Evolutionary conservation across 2,113 vertebrate species (phyloP).

Genomic region (Microtus pennsylvanicus): DNA sequence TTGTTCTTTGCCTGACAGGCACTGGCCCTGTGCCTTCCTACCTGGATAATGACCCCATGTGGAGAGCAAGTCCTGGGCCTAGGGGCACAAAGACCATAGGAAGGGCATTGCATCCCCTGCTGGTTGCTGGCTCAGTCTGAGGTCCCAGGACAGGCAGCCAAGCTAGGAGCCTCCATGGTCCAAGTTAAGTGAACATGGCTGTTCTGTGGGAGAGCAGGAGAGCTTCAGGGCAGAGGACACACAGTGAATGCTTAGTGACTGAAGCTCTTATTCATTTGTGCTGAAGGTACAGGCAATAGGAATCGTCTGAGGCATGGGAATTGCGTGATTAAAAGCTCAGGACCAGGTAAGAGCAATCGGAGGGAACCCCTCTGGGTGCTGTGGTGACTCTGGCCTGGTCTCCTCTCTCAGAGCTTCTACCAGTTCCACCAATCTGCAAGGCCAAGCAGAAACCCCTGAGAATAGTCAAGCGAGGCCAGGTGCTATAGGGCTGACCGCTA

Average conservation of each 20-base stretch:
- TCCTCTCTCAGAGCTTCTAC: neutral
- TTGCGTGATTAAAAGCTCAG: neutral
- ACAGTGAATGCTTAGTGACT: neutral
- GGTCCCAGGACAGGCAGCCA: neutral
- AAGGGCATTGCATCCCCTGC: neutral
- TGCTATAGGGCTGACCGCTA: too few species aligned
- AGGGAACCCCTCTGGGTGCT: neutral
- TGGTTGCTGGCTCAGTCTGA: neutral
- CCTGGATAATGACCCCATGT: neutral
- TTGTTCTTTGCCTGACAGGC: neutral
- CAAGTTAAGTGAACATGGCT: neutral
- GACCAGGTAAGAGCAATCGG: too few species aligned
- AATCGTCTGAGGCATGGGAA: neutral
- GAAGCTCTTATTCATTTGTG: too few species aligned
- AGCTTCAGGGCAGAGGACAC: neutral
- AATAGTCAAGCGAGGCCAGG: neutral
- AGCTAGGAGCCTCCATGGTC: neutral
- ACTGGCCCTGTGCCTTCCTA: neutral
- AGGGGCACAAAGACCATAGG: neutral
- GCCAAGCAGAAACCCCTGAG: neutral
- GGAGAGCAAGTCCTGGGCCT: too few species aligned
- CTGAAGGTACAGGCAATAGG: neutral
- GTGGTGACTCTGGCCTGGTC: neutral
- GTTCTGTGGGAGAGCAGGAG: neutral
- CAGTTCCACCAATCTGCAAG: neutral